Evolutionary conservation across 2,888 invertebrate species (phyloP).

Genomic region (Callimorpha dominula): DNA sequence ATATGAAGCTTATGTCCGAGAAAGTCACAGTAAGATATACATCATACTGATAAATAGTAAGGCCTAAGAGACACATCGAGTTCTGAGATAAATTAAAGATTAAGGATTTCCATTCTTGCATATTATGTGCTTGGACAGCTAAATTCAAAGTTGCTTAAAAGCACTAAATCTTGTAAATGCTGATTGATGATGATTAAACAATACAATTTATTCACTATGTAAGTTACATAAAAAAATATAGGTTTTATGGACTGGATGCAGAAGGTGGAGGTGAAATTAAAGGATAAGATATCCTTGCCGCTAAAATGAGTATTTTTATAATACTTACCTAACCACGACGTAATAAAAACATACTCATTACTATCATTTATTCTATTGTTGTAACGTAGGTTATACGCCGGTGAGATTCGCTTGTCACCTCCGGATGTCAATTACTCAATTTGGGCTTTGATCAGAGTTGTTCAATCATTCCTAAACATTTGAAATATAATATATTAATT

Average conservation of each 20-base stretch:
- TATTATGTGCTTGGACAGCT: no score
- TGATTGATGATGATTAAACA: background rate
- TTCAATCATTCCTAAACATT: conserved; percentile 30
- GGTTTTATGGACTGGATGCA: no score
- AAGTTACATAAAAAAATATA: background rate
- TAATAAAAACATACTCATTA: background rate
- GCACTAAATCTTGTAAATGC: no score
- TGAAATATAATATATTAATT: background rate
- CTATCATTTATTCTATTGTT: background rate
- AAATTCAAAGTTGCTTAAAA: no score
- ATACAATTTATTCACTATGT: background rate
- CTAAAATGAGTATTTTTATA: background rate
- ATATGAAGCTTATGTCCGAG: background rate
- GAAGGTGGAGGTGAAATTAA: no score
- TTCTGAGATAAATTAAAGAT: background rate
- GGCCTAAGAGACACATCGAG: background rate
- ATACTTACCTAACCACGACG: background rate
- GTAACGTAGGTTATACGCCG: conserved; percentile 14
- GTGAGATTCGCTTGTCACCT: conserved; percentile 52
- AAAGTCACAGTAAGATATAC: background rate
- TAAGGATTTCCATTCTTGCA: background rate
- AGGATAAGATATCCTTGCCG: no score
- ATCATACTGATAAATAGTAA: background rate
- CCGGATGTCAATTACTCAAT: conserved; percentile 65
- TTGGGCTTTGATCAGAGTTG: conserved; percentile 46